Evolutionary conservation across 2,888 invertebrate genomes (phyloP), one percentile per base, ranked within the genome.

Genomic region (Idaea biselata): DNA sequence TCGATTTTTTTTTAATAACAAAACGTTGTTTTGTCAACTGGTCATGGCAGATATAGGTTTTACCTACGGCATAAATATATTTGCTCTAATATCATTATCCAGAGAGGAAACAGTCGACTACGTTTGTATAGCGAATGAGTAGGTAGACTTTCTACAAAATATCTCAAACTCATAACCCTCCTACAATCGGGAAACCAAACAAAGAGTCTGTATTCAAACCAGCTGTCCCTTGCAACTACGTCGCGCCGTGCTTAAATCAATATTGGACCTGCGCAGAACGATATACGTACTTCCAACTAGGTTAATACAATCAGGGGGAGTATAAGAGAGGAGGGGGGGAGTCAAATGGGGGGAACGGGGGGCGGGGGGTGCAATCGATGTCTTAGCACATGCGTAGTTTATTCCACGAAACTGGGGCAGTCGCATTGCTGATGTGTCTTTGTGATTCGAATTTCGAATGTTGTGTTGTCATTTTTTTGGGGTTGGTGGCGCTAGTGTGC

Each of bases 351-450:
- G 14, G 44, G 14, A 11, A 14, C 14, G 44, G 44, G 6, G 32
- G 44, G 11, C 14, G 54, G 63, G 62, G 63, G 60, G 58, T 16
- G 56, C 56, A 33, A 65, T 72, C 71, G 70, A 71, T 71, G 61
- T 44, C 11, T 14, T 14, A 55, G 4, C 67, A 63, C 69, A 55
- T 70, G 71, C 71, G 71, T 70, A 63, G 11, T 44, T 58, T 57
- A 55, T 58, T 32, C 53, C 62, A 11, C 0, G 25, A 53, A 71
- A 63, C 63, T 71, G 58, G 71, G 66, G 55, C 71, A 68, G 69
- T 63, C 71, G 71, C 71, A 71, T 62, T 71, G 69, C 71, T 55
- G 71, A 63, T 70, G 67, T 58, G 55, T 53, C 61, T 61, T 61
- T 61, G 61, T 61, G 57, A 44, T 61, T 58, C 44, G 14, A 11